Conservation (phyloP, 2,113 vertebrate genomes). For the Cyprinus carpio region DNA sequence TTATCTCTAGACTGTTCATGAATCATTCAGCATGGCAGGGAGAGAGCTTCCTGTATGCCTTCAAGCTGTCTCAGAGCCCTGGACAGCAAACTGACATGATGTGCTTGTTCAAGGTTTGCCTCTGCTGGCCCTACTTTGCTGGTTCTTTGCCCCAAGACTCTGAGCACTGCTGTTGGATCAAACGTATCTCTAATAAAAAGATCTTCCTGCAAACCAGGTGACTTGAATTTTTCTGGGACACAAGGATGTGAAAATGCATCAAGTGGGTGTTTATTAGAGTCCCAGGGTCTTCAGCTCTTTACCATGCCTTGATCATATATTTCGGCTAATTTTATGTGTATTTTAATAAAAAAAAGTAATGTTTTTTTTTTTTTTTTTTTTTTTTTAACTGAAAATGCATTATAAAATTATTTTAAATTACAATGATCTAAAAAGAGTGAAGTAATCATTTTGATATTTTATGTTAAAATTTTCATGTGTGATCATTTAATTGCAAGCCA, state of each 20-base stretch:
- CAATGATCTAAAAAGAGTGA: background rate
- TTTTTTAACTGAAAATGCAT: background rate
- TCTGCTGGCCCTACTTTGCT: slow-evolving; percentile 48
- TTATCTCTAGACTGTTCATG: slow-evolving; percentile 66
- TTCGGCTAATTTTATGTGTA: background rate
- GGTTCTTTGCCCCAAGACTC: slow-evolving; percentile 47
- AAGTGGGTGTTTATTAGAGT: background rate
- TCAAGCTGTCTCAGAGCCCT: background rate
- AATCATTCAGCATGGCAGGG: slow-evolving; percentile 71
- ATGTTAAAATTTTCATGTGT: background rate
- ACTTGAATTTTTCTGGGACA: slow-evolving; percentile 6
- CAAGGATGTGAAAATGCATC: background rate
- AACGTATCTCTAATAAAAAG: slow-evolving; percentile 46
- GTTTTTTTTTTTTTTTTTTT: too few species aligned
- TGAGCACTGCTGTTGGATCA: slow-evolving; percentile 37
- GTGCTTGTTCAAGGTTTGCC: background rate
- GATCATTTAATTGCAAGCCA: background rate
- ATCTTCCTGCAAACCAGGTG: slow-evolving; percentile 71
- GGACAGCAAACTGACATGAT: slow-evolving; percentile 31
- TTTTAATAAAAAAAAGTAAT: background rate
- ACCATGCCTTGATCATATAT: background rate
- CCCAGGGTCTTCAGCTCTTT: background rate
- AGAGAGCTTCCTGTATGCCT: slow-evolving; percentile 61
- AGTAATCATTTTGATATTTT: background rate
- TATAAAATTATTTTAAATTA: background rate